phyloP scores from a whole-genome alignment of 2,888 invertebrate genomes.

The Oxycera nigricornis region DNA sequence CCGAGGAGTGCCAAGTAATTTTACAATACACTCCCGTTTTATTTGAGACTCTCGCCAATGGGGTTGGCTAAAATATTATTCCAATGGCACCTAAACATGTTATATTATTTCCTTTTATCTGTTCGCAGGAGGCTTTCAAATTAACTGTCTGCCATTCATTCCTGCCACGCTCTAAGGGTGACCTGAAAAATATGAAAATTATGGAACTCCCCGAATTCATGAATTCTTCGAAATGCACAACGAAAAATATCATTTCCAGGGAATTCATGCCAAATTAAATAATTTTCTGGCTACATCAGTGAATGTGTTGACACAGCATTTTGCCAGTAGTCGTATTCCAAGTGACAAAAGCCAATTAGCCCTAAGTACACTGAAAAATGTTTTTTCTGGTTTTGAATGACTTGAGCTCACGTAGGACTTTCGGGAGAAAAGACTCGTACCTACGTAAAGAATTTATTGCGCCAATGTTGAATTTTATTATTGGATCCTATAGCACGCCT shows the following conservation, averaged over 20 bases:
- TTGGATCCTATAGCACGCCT: conserved; percentile 42
- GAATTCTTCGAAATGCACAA: background rate
- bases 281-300: background rate
- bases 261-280: background rate
- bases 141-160: background rate
- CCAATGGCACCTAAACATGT: background rate
- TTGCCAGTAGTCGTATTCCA: background rate
- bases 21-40: background rate
- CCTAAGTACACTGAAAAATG: conserved; percentile 15
- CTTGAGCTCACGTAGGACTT: background rate
- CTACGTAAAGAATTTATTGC: conserved; percentile 39
- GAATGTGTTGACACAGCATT: background rate
- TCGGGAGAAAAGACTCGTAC: conserved; percentile 13
- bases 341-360: background rate
- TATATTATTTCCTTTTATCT: background rate
- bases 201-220: background rate
- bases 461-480: conserved; percentile 44
- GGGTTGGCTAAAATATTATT: conserved; percentile 1
- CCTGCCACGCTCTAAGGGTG: conserved; percentile 15
- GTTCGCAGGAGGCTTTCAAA: background rate
- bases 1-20: conserved; percentile 4
- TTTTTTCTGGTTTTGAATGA: background rate
- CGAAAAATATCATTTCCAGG: too few species aligned
- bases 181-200: background rate
- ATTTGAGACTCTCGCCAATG: background rate